Evolutionary conservation across 2,797 vertebrate genomes (phyloP), one percentile per base, ranked within the genome.

Genomic region (Clarias platycephalus): DNA sequence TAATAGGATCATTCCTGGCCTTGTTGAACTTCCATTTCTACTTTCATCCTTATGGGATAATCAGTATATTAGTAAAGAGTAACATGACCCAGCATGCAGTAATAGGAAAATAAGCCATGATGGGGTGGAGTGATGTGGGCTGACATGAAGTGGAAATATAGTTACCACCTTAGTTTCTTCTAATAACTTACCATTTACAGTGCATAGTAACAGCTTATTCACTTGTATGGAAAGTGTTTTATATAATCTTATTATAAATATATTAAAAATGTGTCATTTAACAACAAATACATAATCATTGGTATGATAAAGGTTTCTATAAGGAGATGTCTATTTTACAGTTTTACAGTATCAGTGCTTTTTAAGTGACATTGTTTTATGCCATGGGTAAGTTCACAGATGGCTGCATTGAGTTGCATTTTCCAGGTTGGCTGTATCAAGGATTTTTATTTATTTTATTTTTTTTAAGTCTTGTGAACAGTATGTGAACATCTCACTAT

Each of bases 1-100:
- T 64, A 80, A 66, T 68, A 81, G 22, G 26, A 81, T 81, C 80
- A 68, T 81, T 81, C 64, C 18, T 81, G 80, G 62, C 80, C 80
- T 81, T 55, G 40, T 34, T 68, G 80, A 81, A 81, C 64, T 34
- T 67, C 64, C 40, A 80, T 80, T 68, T 68, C 26, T 68, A n/a
- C 64, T 68, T 72, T 63, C 53, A 31, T 53, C 71, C 71, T 53
- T 49, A 64, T 63, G 6, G 16, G n/a, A 34, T 74, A 74, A 75
- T 53, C 37, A 63, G 77, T 28, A 28, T 80, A 68, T 81, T 57
- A 81, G 80, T 81, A 81, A 81, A n/a, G 34, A 72, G 67, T 28
- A 64, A 49, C 60, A 28, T 49, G 40, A 80, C 60, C 40, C 64
- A n/a, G 12, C 60, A 0, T 66, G 62, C 16, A 26, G 2, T 49